phyloP scores from a whole-genome alignment of 2,797 vertebrate genomes.

The Acomys russatus region DNA sequence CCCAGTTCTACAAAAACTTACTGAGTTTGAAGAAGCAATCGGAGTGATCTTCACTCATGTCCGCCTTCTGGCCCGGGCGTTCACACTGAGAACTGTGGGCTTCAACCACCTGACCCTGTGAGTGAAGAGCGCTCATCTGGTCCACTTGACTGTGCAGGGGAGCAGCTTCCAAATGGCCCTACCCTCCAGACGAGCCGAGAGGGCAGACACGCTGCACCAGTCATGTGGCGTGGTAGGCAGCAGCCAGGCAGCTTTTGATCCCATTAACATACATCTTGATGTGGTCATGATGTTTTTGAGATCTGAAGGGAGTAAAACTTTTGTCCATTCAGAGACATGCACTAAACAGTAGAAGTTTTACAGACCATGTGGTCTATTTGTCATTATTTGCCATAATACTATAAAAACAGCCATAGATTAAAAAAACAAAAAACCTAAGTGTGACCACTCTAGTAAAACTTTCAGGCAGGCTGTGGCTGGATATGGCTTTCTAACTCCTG shows the following conservation, averaged over 20 bases:
- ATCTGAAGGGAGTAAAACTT: neutral
- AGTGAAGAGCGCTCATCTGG: constrained; percentile 85
- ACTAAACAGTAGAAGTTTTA: neutral
- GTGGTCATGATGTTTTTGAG: constrained; percentile 5
- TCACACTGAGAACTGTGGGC: constrained; percentile 98
- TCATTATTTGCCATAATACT: neutral
- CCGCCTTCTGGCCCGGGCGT: constrained; percentile 96
- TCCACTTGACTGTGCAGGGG: neutral
- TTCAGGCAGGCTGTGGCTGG: neutral
- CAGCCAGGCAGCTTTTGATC: neutral
- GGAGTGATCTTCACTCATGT: constrained; percentile 98
- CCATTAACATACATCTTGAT: neutral
- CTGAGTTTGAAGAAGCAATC: constrained; percentile 95
- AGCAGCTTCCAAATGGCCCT: neutral
- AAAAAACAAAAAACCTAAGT: neutral
- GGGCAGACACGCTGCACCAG: neutral
- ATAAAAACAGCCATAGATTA: neutral
- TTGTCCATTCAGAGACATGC: neutral
- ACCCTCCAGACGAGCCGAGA: neutral
- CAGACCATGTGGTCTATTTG: neutral
- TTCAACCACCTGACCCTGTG: constrained; percentile 99
- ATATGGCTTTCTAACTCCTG: neutral
- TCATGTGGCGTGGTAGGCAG: neutral
- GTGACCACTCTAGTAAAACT: neutral
- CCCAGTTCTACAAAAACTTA: constrained; percentile 98